These are phyloP conservation scores for Margarornis squamiger DNA, from an alignment of 2,797 vertebrate genomes.

Conservation along the genomic window DNA sequence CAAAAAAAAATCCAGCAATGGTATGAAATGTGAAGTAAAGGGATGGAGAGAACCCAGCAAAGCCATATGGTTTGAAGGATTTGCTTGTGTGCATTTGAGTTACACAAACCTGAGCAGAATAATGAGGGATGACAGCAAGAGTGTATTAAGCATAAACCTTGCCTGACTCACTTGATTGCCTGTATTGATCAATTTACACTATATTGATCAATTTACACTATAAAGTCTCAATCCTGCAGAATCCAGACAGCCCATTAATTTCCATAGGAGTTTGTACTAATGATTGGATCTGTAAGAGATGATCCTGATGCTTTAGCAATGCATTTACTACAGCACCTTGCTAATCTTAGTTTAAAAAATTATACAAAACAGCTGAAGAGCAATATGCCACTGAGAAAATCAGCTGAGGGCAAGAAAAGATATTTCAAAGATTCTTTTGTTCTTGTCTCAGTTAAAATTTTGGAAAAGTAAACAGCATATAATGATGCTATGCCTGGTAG, in stretches of 20 bases:
- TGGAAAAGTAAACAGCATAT: background rate
- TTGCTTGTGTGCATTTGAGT: background rate
- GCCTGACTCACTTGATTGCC: conserved; percentile 15
- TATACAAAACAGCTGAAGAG: background rate
- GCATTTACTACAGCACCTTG: background rate
- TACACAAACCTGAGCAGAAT: conserved; percentile 9
- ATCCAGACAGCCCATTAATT: conserved; percentile 16
- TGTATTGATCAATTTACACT: conserved; percentile 32
- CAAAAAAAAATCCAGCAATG: background rate
- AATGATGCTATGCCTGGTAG: background rate
- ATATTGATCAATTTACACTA: background rate
- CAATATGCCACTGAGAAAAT: background rate
- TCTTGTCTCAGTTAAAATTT: background rate
- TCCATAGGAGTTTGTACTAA: background rate
- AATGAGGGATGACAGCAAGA: conserved; percentile 25
- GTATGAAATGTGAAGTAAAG: background rate
- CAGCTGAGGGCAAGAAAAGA: background rate
- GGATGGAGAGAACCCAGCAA: background rate
- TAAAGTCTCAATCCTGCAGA: conserved; percentile 22
- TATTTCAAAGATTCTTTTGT: background rate
- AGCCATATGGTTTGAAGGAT: background rate
- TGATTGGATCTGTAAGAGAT: background rate
- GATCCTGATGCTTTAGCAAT: background rate
- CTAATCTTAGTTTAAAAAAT: background rate
- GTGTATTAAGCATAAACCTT: conserved; percentile 28